Evolutionary conservation across 2,888 invertebrate species (phyloP), one percentile per base, ranked within the genome.

Genomic region (Dendrolimus houi): DNA sequence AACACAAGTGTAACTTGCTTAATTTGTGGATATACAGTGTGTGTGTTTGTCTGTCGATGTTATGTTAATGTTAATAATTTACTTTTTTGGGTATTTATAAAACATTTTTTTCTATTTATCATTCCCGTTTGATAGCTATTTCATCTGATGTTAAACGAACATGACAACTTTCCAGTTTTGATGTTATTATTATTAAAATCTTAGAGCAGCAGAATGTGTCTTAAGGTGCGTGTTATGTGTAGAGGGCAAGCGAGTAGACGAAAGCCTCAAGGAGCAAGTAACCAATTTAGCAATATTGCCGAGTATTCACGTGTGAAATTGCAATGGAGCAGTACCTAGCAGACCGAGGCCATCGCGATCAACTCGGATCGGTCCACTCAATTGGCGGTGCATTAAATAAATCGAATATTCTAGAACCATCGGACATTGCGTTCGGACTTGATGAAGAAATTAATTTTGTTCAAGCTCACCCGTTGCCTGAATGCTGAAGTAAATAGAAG

Each of bases 251-350:
- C 29, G 6, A 29, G 17, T 2, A 17, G 3, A 29, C 12, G 47
- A 47, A 47, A 47, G 47, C 69, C 69, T 70, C 68, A 47, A 47
- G 47, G 47, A 47, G 47, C 12, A 9, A 47, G 47, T 47, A 47
- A 47, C 9, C 47, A 47, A 47, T 47, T 77, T 71, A 74, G 80
- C 72, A 79, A 83, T 83, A 83, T 82, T 79, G 74, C 69, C 53
- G 74, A 60, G 69, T 74, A 75, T 72, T 71, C 79, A 72, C 63
- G 77, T 81, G 83, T 79, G 83, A 83, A 83, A 84, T 83, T 84
- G 81, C 78, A 74, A 47, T 47, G 47, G 9, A 47, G 47, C 47
- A 10, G 12, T 47, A 47, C 47, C 9, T 47, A 47, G 9, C 47
- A 10, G 47, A 47, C 9, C 47, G 47, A 47, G 47, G 47, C 9